A percentile compares a stretch with the other conserved stretches of the same genome.
Evolutionary conservation across 2,113 vertebrate species (phyloP).

Genomic region (Platichthys stellatus): DNA sequence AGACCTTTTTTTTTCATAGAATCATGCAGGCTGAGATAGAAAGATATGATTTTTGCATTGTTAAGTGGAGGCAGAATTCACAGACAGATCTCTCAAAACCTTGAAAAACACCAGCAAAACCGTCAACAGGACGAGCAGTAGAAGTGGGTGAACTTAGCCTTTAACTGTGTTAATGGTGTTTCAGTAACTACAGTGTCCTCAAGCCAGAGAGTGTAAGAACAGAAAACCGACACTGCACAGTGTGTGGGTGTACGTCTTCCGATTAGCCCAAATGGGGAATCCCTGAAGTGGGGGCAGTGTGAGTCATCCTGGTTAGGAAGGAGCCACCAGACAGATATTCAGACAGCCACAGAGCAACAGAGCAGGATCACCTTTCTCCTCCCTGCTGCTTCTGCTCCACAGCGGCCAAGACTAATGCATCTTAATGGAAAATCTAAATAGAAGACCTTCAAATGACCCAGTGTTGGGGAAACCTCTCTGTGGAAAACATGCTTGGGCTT

Average conservation of each 20-base stretch:
- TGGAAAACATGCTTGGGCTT: conserved; percentile 37
- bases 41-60: too few species aligned
- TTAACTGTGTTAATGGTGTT: not conserved
- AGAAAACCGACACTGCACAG: conserved; percentile 1
- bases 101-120: not conserved
- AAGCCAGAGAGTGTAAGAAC: conserved; percentile 13
- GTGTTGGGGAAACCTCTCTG: conserved; percentile 44
- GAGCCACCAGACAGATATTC: conserved; percentile 55
- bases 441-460: conserved; percentile 60
- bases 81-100: too few species aligned
- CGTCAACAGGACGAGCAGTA: not conserved
- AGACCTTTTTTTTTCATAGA: too few species aligned
- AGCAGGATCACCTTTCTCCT: conserved; percentile 57
- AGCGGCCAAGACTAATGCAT: conserved; percentile 61
- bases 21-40: too few species aligned
- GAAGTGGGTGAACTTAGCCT: conserved; percentile 6
- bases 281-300: conserved; percentile 64
- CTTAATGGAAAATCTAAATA: conserved; percentile 68
- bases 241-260: conserved; percentile 29
- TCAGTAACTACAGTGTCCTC: conserved; percentile 16
- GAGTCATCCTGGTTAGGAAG: conserved; percentile 62
- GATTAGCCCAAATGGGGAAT: conserved; percentile 63
- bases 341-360: conserved; percentile 56
- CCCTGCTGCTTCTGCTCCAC: conserved; percentile 33
- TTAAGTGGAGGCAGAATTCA: too few species aligned